These are phyloP conservation scores for Antrozous pallidus DNA, from an alignment of 2,797 vertebrate genomes.

Conservation along the genomic window DNA sequence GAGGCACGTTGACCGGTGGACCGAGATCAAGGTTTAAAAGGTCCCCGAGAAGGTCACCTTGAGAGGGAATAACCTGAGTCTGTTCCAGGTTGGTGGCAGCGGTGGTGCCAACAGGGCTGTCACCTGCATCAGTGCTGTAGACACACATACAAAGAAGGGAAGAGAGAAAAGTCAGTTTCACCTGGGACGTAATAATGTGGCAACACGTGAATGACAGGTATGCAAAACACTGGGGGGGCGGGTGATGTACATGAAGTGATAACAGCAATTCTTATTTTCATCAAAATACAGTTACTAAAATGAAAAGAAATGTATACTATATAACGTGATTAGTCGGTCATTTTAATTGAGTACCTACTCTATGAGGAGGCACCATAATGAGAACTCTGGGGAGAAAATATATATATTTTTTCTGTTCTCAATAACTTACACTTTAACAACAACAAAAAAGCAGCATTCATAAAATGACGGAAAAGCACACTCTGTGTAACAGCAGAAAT, in stretches of 20 bases:
- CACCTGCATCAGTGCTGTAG: conserved; percentile 91
- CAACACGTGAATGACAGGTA: not conserved
- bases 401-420: not conserved
- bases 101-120: conserved; percentile 92
- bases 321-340: not conserved
- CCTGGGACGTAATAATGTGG: not conserved
- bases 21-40: conserved; percentile 97
- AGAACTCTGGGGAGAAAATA: not conserved
- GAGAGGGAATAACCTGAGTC: conserved; percentile 94
- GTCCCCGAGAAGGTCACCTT: conserved; percentile 96
- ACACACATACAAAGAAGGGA: conserved; percentile 35
- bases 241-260: not conserved
- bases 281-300: not conserved
- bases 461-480: not conserved
- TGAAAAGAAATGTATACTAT: not conserved
- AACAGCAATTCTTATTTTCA: not conserved
- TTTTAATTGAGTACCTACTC: conserved; percentile 3
- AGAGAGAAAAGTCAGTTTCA: conserved; percentile 36
- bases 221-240: not conserved
- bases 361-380: not conserved
- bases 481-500: not conserved
- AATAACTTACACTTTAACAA: not conserved
- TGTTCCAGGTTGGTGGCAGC: conserved; percentile 90
- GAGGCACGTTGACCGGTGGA: conserved; percentile 94
- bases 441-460: not conserved